Percentiles rank a stretch among this genome's conserved stretches.
These are phyloP conservation scores for Phoebastria nigripes DNA, from an alignment of 2,797 vertebrate species.

Conservation along the genomic window DNA sequence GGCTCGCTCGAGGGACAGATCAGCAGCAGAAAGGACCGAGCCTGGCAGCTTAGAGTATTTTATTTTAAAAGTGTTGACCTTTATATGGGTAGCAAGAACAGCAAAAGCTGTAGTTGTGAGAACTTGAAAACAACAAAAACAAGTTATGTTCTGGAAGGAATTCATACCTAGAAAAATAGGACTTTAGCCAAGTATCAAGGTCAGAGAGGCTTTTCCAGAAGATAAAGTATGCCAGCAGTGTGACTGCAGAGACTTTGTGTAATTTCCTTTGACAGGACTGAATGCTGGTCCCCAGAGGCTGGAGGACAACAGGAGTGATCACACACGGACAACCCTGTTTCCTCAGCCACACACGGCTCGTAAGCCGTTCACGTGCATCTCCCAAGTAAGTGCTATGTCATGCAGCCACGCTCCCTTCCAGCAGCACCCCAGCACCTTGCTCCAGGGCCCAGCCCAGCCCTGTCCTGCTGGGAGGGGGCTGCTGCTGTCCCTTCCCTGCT, in stretches of 20 bases:
- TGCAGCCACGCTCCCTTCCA: neutral
- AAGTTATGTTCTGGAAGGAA: neutral
- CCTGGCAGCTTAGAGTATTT: neutral
- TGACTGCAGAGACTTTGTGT: neutral
- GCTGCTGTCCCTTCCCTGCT: neutral
- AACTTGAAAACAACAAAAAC: neutral
- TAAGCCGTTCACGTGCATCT: accelerated
- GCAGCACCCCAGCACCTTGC: neutral
- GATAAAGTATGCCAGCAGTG: neutral
- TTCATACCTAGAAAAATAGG: neutral
- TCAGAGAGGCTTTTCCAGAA: neutral
- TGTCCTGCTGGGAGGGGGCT: neutral
- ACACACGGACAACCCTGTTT: accelerated
- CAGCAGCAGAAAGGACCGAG: neutral
- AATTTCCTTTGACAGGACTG: accelerated
- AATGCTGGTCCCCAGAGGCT: accelerated
- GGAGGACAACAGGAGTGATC: neutral
- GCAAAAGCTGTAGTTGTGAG: neutral
- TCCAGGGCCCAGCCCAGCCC: neutral
- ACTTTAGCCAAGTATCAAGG: neutral
- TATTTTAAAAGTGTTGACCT: neutral
- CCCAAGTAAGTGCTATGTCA: accelerated
- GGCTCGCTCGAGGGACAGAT: neutral
- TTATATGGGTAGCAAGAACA: neutral
- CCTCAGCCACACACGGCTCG: accelerated